Conservation (phyloP, 2,113 vertebrate species). For the Chaetops frenatus region DNA sequence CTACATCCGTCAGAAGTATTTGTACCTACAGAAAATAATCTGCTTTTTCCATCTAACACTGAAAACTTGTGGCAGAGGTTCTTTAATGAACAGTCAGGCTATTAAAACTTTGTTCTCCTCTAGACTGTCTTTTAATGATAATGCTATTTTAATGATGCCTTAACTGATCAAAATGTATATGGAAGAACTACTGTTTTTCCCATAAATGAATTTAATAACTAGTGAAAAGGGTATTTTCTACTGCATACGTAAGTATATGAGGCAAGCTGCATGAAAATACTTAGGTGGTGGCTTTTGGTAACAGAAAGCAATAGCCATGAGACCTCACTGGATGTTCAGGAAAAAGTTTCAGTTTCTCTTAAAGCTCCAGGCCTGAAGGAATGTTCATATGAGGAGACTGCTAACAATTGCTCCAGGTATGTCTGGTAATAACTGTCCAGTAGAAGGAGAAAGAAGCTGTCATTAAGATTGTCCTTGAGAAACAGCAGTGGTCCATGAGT, state of each 20-base stretch:
- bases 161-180: not conserved
- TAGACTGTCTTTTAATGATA: not conserved
- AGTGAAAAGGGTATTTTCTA: not conserved
- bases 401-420: not conserved
- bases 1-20: not conserved
- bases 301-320: not conserved
- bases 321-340: not conserved
- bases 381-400: fast-evolving
- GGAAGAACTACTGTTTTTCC: not conserved
- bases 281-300: not conserved
- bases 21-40: not conserved
- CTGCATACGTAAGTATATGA: not conserved
- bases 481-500: not conserved
- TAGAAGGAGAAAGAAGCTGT: not conserved
- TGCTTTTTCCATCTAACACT: not conserved
- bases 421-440: not conserved
- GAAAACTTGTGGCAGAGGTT: not conserved
- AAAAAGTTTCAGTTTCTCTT: not conserved
- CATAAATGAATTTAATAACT: not conserved
- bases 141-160: not conserved
- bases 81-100: not conserved
- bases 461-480: not conserved
- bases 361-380: not conserved
- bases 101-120: not conserved
- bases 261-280: not conserved